These are phyloP conservation scores for Zapus hudsonius DNA, from an alignment of 2,113 vertebrate genomes.

Conservation along the genomic window DNA sequence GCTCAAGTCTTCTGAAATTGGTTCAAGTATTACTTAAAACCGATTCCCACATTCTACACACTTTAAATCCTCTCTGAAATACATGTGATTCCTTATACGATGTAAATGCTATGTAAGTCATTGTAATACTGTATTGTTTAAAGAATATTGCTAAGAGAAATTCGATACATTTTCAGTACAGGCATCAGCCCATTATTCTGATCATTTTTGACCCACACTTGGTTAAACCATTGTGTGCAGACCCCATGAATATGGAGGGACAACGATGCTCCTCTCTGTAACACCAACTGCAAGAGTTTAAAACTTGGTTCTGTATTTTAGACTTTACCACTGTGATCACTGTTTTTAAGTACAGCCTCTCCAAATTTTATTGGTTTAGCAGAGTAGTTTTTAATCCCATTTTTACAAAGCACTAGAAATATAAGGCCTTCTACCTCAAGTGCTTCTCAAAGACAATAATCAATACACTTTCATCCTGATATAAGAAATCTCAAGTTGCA, in stretches of 20 bases:
- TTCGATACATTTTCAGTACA: neutral
- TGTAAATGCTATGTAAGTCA: neutral
- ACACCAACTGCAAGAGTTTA: neutral
- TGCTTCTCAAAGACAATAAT: neutral
- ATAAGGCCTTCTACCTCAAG: neutral
- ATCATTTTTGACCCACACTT: neutral
- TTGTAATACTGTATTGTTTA: neutral
- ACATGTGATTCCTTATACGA: too few relatives aligned
- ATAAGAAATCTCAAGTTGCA: neutral
- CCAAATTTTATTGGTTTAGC: conserved; percentile 28
- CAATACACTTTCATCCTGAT: neutral
- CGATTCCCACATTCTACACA: too few relatives aligned
- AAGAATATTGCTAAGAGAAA: neutral
- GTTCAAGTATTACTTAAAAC: neutral
- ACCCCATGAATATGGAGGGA: accelerated
- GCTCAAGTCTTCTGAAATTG: neutral
- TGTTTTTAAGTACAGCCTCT: neutral
- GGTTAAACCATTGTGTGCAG: neutral
- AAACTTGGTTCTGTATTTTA: neutral
- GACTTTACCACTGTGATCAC: neutral
- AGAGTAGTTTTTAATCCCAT: neutral
- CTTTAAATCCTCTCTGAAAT: neutral
- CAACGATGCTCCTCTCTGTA: neutral
- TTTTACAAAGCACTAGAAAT: neutral
- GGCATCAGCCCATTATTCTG: neutral